A percentile compares a stretch with the other conserved stretches of the same genome.
Evolutionary conservation across 1,140 invertebrate species (phyloP).

Genomic region (Caenorhabditis latens): DNA sequence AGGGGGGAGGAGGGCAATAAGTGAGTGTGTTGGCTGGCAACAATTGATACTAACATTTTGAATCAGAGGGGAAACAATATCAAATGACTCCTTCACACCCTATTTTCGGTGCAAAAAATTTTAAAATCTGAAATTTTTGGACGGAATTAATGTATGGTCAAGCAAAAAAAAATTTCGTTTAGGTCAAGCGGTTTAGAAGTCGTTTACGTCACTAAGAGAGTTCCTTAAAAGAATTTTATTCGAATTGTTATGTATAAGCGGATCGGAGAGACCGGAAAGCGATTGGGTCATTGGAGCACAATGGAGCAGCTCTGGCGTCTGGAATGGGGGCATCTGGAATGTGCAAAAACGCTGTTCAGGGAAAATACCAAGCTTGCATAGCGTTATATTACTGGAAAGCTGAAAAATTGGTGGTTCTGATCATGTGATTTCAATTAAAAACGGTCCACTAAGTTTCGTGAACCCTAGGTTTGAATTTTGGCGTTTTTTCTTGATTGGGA

Average conservation of each 20-base stretch:
- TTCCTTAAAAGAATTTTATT: not conserved
- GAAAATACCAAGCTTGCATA: too few species aligned
- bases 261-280: not conserved
- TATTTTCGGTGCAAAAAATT: constrained; percentile 31
- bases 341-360: too few species aligned
- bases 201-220: constrained; percentile 17
- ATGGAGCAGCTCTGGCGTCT: not conserved
- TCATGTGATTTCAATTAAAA: too few species aligned
- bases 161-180: not conserved
- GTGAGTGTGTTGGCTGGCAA: not conserved
- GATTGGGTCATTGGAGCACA: not conserved
- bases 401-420: too few species aligned
- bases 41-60: constrained; percentile 1
- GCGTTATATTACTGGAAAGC: too few species aligned
- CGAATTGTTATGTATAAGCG: not conserved
- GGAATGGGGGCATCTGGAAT: too few species aligned
- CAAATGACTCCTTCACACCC: constrained; percentile 46
- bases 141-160: too few species aligned
- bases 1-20: constrained; percentile 13
- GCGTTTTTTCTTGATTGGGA: too few species aligned
- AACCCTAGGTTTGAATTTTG: too few species aligned
- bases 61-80: not conserved
- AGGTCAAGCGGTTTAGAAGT: constrained; percentile 45
- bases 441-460: too few species aligned
- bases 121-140: too few species aligned